These are phyloP conservation scores for Helicolenus hilgendorfi DNA, from an alignment of 2,797 vertebrate genomes.

Conservation along the genomic window DNA sequence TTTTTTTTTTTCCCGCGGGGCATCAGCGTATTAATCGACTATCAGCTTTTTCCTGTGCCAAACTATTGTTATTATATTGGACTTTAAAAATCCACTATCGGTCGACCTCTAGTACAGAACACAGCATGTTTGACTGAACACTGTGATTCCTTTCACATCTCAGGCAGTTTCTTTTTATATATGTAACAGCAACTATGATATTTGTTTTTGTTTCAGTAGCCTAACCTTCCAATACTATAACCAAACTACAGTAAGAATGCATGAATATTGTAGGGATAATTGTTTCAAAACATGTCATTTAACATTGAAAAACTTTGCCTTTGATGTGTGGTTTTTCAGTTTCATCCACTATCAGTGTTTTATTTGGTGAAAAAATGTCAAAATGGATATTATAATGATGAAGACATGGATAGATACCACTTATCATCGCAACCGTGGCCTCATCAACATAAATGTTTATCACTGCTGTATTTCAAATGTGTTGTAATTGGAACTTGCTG, in stretches of 20 bases:
- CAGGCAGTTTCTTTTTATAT: too few species aligned
- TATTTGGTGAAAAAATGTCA: background rate
- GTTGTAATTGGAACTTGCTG: conserved; percentile 4
- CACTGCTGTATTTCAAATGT: background rate
- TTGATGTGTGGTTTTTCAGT: background rate
- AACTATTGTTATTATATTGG: too few species aligned
- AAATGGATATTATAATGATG: conserved; percentile 21
- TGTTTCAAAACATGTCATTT: background rate
- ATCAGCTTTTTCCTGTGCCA: too few species aligned
- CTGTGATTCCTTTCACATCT: too few species aligned
- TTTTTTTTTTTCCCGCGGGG: too few species aligned
- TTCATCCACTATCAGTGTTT: background rate
- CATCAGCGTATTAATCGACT: too few species aligned
- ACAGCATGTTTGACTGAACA: too few species aligned
- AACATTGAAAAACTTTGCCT: background rate
- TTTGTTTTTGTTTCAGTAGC: background rate
- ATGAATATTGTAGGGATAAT: background rate
- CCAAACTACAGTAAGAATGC: background rate
- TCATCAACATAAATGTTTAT: conserved; percentile 6
- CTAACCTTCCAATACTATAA: background rate
- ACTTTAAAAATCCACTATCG: too few species aligned
- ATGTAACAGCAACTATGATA: background rate
- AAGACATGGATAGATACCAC: background rate
- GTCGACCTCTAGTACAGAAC: too few species aligned
- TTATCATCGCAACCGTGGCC: background rate